These are phyloP conservation scores for Epistrophella euchroma DNA, from an alignment of 2,888 invertebrate species.

Conservation along the genomic window DNA sequence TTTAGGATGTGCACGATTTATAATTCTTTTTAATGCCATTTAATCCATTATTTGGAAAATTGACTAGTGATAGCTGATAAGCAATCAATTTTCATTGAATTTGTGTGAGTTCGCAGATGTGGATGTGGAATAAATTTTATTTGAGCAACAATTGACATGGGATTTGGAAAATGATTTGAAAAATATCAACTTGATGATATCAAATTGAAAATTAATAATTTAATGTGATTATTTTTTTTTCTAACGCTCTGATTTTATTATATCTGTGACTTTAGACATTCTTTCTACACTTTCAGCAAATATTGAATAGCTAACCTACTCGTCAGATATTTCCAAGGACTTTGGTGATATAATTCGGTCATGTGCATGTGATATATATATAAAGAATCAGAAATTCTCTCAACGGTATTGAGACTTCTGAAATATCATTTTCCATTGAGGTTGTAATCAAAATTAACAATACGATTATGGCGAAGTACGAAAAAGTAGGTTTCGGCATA, in stretches of 20 bases:
- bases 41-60: conserved; percentile 64
- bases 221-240: background rate
- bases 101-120: background rate
- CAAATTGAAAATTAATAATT: conserved; percentile 4
- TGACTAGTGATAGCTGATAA: conserved; percentile 47
- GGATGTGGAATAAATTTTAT: background rate
- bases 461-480: no score
- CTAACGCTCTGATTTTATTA: background rate
- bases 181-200: conserved; percentile 12
- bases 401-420: no score
- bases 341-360: no score
- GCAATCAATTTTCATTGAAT: conserved; percentile 49
- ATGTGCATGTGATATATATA: no score
- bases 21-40: conserved; percentile 37
- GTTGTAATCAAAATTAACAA: no score
- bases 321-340: no score
- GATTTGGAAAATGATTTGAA: conserved; percentile 6
- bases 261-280: background rate
- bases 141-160: conserved; percentile 13
- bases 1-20: conserved; percentile 39
- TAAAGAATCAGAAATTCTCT: no score
- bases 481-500: no score
- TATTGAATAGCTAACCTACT: no score
- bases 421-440: no score
- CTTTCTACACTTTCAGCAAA: background rate